phyloP scores from a whole-genome alignment of 2,113 vertebrate genomes.

The Panthera uncia region DNA sequence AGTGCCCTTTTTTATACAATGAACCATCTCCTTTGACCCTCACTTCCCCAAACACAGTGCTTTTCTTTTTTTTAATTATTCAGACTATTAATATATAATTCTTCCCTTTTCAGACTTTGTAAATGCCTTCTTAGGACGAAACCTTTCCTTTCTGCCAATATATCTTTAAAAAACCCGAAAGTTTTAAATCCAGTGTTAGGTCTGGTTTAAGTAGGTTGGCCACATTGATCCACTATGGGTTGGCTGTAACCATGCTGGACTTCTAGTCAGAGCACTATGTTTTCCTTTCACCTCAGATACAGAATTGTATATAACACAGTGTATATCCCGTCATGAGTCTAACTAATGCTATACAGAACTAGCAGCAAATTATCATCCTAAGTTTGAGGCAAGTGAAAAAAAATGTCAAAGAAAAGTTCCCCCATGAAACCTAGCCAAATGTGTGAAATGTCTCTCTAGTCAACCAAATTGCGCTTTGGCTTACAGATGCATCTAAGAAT shows the following conservation, averaged over 20 bases:
- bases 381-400: not conserved
- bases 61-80: not conserved
- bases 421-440: slow-evolving; percentile 18
- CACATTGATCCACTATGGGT: not conserved
- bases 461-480: not conserved
- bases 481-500: slow-evolving; percentile 36
- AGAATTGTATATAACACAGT: not conserved
- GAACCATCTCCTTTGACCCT: not conserved
- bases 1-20: not conserved
- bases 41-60: not conserved
- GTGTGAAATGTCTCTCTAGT: not conserved
- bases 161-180: not conserved
- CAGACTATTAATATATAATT: not conserved
- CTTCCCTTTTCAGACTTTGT: not conserved
- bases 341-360: not conserved
- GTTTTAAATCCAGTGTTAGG: not conserved
- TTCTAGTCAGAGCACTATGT: not conserved
- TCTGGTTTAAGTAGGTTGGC: not conserved
- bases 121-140: not conserved
- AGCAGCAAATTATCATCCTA: not conserved
- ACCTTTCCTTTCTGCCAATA: not conserved
- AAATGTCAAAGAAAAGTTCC: not conserved
- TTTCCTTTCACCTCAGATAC: slow-evolving; percentile 20
- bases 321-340: not conserved
- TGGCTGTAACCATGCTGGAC: not conserved